Percentiles rank a stretch among this genome's conserved stretches.
phyloP scores from a whole-genome alignment of 2,113 vertebrate genomes.

The Silurus asotus region DNA sequence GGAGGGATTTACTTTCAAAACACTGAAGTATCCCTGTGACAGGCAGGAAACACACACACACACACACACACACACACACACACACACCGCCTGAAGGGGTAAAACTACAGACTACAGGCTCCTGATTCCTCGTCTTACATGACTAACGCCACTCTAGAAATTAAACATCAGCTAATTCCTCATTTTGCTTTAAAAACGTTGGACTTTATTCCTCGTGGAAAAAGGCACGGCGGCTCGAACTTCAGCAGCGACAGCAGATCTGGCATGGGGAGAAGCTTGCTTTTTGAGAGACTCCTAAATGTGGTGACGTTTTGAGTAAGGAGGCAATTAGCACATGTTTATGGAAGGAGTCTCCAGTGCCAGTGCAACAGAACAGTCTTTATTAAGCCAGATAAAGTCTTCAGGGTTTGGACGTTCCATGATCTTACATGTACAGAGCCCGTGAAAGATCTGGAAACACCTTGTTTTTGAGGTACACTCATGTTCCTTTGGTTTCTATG shows the following conservation, averaged over 20 bases:
- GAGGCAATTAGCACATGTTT: neutral
- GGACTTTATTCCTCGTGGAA: neutral
- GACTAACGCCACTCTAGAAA: neutral
- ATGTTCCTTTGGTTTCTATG: too few relatives aligned
- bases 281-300: too few relatives aligned
- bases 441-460: too few relatives aligned
- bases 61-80: too few relatives aligned
- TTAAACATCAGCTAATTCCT: neutral
- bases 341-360: neutral
- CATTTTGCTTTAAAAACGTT: neutral
- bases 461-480: too few relatives aligned
- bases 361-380: neutral
- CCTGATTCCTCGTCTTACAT: neutral
- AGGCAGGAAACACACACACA: neutral
- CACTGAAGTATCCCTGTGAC: neutral
- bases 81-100: neutral
- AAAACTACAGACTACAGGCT: neutral
- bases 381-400: neutral
- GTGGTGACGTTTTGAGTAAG: neutral
- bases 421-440: neutral
- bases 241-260: too few relatives aligned
- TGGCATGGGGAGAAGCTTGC: neutral
- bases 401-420: neutral
- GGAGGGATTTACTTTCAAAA: slow-evolving; percentile 11
- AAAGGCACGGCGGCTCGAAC: too few relatives aligned